Conservation (phyloP, 1,140 invertebrate species). For the Oscheius sp. region DNA sequence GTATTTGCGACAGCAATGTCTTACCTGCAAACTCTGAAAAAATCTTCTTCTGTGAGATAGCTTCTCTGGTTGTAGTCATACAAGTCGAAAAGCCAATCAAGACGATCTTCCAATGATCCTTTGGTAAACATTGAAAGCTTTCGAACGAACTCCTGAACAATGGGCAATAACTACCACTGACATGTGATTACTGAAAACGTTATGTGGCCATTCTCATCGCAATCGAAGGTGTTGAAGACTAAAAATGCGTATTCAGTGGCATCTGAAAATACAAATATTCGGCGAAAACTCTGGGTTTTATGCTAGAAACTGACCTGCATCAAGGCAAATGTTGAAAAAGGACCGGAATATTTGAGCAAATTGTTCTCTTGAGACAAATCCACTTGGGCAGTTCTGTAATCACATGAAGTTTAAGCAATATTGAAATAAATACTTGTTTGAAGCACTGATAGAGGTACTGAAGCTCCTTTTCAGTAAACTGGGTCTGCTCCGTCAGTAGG, state of each 20-base stretch:
- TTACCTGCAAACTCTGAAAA: not conserved
- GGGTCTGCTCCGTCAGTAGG: constrained; percentile 10
- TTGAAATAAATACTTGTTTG: not conserved
- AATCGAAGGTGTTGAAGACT: constrained; percentile 21
- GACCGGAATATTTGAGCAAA: not conserved
- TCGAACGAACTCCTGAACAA: constrained; percentile 12
- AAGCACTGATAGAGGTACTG: constrained; percentile 21
- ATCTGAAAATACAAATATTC: not conserved
- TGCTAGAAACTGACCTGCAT: not conserved
- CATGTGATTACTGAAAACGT: constrained; percentile 12
- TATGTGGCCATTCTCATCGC: constrained; percentile 11
- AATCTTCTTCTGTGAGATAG: constrained; percentile 10
- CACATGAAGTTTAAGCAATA: not conserved
- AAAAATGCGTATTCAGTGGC: not conserved
- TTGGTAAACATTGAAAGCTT: constrained; percentile 11
- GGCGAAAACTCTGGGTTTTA: not conserved
- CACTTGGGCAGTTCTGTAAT: constrained; percentile 12
- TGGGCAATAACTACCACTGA: not conserved
- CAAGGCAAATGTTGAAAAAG: constrained; percentile 1
- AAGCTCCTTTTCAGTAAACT: constrained; percentile 9
- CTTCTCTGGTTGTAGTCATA: not conserved
- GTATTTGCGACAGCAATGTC: not conserved
- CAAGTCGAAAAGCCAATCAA: constrained; percentile 15
- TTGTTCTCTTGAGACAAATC: not conserved
- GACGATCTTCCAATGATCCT: constrained; percentile 9